Conservation (phyloP, 2,888 invertebrate species). For the Papilio elwesi region DNA sequence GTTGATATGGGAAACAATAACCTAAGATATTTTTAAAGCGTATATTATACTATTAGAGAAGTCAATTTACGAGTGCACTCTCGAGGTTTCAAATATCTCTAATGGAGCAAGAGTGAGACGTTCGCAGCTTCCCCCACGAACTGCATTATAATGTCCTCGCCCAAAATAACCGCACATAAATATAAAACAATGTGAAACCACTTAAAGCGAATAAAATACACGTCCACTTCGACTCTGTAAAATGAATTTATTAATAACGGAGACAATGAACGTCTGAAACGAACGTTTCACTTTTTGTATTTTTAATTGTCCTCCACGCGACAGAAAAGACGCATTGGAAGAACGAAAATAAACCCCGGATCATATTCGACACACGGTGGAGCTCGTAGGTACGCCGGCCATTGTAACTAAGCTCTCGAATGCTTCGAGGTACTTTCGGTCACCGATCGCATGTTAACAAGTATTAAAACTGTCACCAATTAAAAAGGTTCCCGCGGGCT, state of each 20-base stretch:
- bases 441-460: constrained; percentile 56
- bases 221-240: constrained; percentile 82
- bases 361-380: constrained; percentile 74
- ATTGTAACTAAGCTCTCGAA: constrained; percentile 29
- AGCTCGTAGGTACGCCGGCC: constrained; percentile 45
- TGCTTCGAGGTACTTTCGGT: constrained; percentile 36
- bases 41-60: constrained; percentile 75
- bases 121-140: constrained; percentile 83
- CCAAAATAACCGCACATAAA: constrained; percentile 84
- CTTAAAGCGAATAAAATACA: constrained; percentile 85
- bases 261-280: constrained; percentile 85
- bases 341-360: constrained; percentile 80
- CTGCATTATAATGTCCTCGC: constrained; percentile 82
- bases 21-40: constrained; percentile 72
- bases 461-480: constrained; percentile 66
- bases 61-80: constrained; percentile 83
- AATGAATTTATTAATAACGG: constrained; percentile 85
- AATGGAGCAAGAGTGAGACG: constrained; percentile 82
- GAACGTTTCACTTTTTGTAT: constrained; percentile 82
- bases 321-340: constrained; percentile 82
- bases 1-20: constrained; percentile 46
- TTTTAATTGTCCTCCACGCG: constrained; percentile 83
- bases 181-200: constrained; percentile 85
- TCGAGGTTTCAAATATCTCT: constrained; percentile 82
- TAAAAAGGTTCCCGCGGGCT: constrained; percentile 58